Base-by-base conservation (phyloP, 2,797 vertebrate genomes). In the Syncerus caffer region DNA sequence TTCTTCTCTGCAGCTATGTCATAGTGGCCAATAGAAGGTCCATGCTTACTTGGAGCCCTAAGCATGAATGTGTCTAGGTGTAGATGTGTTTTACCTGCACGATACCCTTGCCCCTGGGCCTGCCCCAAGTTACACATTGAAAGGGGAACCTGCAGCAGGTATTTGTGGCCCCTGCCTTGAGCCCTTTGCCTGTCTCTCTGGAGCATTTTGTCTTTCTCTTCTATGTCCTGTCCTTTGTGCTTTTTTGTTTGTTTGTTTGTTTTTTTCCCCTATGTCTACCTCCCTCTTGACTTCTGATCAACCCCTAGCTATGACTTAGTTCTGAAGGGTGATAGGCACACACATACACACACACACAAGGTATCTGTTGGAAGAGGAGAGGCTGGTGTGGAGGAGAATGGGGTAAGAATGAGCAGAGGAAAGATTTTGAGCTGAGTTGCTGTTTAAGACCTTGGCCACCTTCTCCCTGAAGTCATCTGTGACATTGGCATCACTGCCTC, bases 161-260 rank as follows among this genome's bases (percentile, higher is more conserved):
- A 34, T 53, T 67, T 58, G 10, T 19, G 15, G 42, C 17, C 53
- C 14, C 3, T 50, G 19, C 38, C 4, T 7, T 47, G 15, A 82
- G 23, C 34, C 45, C 17, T 89, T 50, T 25, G 15, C 23, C 14
- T 47, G 27, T 51, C 58, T 79, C 58, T 6, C 3, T 19, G 11
- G 60, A 31, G 62, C n/a, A 19, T n/a, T 92, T 80, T 92, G 51
- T 10, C 82, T 92, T 90, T 80, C 21, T 89, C 23, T 80, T 47
- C 1, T 6, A 55, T 51, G 15, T 84, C 21, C 21, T 67, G 31
- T 29, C 23, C 8, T 55, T 80, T 16, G 7, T 19, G 27, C 45
- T 64, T 21, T 29, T 76, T n/a, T 34, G 34, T 34, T 50, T 42
- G 55, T 25, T 57, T 57, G 5, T 29, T 62, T 38, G 19, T 4